Base-by-base conservation (phyloP, 2,888 invertebrate species). In the Standfussiana lucernea region DNA sequence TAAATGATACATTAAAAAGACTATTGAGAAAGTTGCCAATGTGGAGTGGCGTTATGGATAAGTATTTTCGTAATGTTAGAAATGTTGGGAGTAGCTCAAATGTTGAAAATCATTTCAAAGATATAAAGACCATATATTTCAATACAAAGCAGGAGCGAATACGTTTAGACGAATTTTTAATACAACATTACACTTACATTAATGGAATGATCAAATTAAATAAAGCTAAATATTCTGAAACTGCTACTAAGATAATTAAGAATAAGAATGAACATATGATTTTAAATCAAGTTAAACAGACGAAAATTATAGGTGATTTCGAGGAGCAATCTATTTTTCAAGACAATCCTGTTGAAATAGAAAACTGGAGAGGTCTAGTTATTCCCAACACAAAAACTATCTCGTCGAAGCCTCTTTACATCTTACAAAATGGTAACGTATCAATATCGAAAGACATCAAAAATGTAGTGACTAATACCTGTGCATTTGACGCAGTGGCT, bases 1-100 rank as follows among this genome's bases (percentile, higher is more conserved):
- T 81, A 78, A 81, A 81, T 72, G 77, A 78, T 65, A 80, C 77
- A 65, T 45, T 77, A 75, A 77, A 80, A 68, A 70, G 77, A 72
- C 74, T 80, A 42, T 72, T 80, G 35, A 67, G 65, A 80, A 80
- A 80, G 42, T 59, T 80, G 28, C 80, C 80, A 40, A 77, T 83
- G 72, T 78, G 81, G 80, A 67, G 80, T 69, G 37, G 42, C 66
- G 74, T 76, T 65, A 75, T 80, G 77, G 32, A 74, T 68, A 74
- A 80, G 40, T 77, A 79, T 83, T 80, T 80, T 69, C 35, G 47
- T 61, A 69, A 82, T 50, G 68, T 45, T 71, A 82, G 45, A 65
- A 32, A 32, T 35, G 67, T 70, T 59, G 69, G n/a, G 18, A 75
- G 75, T 69, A 82, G 79, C 66, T 79, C 82, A 70, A 79, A 79